Conservation (phyloP, 2,797 vertebrate species). For the Coregonus sp. region DNA sequence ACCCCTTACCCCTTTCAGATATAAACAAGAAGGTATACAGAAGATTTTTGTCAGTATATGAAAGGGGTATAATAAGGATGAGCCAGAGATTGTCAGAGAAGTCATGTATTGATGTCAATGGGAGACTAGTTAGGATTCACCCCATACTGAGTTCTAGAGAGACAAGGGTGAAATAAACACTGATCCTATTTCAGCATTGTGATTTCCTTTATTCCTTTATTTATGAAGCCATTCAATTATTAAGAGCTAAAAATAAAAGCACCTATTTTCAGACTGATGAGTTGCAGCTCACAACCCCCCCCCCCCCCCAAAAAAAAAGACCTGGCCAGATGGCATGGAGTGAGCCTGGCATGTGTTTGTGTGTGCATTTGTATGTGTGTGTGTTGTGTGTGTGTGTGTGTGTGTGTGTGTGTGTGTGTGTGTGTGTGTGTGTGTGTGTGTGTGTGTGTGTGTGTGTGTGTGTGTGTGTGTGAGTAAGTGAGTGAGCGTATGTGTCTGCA, state of each 20-base stretch:
- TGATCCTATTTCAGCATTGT: too few species aligned
- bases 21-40: too few species aligned
- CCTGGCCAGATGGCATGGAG: not conserved
- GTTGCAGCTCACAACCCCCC: too few species aligned
- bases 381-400: not conserved
- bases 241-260: not conserved
- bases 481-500: not conserved
- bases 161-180: too few species aligned
- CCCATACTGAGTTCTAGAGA: too few species aligned
- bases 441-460: not conserved
- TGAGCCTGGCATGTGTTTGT: not conserved
- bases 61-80: too few species aligned
- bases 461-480: not conserved
- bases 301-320: too few species aligned
- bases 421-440: not conserved
- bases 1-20: too few species aligned
- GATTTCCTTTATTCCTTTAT: too few species aligned
- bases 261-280: not conserved
- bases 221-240: too few species aligned
- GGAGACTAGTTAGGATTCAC: not conserved
- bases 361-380: not conserved
- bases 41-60: too few species aligned
- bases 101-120: not conserved
- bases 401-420: not conserved
- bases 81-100: too few species aligned